Evolutionary conservation across 1,140 invertebrate species (phyloP).

Genomic region (Sycobia sp.): DNA sequence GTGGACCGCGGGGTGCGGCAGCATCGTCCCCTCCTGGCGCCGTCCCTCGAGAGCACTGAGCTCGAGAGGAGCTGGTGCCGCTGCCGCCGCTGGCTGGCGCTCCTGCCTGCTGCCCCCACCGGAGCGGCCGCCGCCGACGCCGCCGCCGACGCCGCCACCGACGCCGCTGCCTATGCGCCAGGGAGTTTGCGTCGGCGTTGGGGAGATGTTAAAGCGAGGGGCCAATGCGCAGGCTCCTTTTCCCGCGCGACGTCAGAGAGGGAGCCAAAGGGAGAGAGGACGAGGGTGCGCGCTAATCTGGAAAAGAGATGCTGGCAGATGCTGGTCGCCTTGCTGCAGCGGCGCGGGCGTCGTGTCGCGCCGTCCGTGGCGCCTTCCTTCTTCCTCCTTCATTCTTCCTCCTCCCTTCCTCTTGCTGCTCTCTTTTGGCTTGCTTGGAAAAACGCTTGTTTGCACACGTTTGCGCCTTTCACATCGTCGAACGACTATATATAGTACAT

Average conservation of each 20-base stretch:
- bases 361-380: neutral
- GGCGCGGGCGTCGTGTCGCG: too few relatives aligned
- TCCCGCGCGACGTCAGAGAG: neutral
- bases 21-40: conserved; percentile 58
- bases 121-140: conserved; percentile 35
- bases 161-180: conserved; percentile 43
- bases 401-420: too few relatives aligned
- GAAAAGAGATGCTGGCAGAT: neutral
- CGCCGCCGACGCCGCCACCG: neutral
- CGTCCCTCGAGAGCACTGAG: conserved; percentile 57
- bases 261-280: neutral
- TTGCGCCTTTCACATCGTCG: too few relatives aligned
- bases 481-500: too few relatives aligned
- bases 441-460: too few relatives aligned
- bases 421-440: too few relatives aligned
- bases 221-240: conserved; percentile 38
- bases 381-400: neutral
- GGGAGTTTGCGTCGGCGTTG: conserved; percentile 55
- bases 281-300: conserved; percentile 1
- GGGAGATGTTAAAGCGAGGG: conserved; percentile 48
- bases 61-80: conserved; percentile 4
- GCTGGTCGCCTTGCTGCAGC: too few relatives aligned
- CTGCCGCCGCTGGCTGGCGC: neutral
- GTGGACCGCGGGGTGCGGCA: conserved; percentile 56
- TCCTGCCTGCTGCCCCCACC: conserved; percentile 6